A percentile compares a stretch with the other conserved stretches of the same genome.
Evolutionary conservation across 1,140 invertebrate species (phyloP).

Genomic region (Orussus abietinus): DNA sequence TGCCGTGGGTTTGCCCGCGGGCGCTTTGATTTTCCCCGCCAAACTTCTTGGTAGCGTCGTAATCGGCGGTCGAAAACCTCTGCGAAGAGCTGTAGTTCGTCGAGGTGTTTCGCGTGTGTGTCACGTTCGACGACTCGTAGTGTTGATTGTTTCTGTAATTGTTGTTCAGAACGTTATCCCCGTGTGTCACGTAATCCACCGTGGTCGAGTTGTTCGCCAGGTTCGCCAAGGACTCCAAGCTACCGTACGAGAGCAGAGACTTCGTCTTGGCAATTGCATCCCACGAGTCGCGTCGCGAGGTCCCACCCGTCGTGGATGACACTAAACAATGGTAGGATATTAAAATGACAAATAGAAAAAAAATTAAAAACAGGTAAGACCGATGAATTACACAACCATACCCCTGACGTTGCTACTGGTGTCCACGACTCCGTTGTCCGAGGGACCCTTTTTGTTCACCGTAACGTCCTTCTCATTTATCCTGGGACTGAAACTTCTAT

Average conservation of each 20-base stretch:
- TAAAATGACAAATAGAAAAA: background rate
- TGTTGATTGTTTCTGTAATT: slow-evolving; percentile 31
- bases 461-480: slow-evolving; percentile 44
- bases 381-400: no score
- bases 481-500: slow-evolving; percentile 48
- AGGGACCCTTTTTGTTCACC: slow-evolving; percentile 32
- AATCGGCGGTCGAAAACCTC: slow-evolving; percentile 36
- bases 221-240: slow-evolving; percentile 65
- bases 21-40: slow-evolving; percentile 24
- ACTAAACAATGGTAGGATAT: slow-evolving; percentile 38
- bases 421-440: slow-evolving; percentile 56
- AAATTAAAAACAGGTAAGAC: slow-evolving; percentile 4
- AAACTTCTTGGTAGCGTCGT: slow-evolving; percentile 27
- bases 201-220: slow-evolving; percentile 51
- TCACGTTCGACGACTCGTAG: slow-evolving; percentile 26
- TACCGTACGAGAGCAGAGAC: slow-evolving; percentile 65
- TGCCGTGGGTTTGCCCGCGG: slow-evolving; percentile 38
- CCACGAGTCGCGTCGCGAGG: slow-evolving; percentile 70
- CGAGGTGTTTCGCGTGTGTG: slow-evolving; percentile 28
- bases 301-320: slow-evolving; percentile 62
- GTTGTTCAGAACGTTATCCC: slow-evolving; percentile 21
- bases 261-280: slow-evolving; percentile 76
- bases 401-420: slow-evolving; percentile 65
- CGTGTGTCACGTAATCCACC: slow-evolving; percentile 10
- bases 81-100: slow-evolving; percentile 29